phyloP scores from a whole-genome alignment of 1,140 invertebrate genomes.

The Formica exsecta region DNA sequence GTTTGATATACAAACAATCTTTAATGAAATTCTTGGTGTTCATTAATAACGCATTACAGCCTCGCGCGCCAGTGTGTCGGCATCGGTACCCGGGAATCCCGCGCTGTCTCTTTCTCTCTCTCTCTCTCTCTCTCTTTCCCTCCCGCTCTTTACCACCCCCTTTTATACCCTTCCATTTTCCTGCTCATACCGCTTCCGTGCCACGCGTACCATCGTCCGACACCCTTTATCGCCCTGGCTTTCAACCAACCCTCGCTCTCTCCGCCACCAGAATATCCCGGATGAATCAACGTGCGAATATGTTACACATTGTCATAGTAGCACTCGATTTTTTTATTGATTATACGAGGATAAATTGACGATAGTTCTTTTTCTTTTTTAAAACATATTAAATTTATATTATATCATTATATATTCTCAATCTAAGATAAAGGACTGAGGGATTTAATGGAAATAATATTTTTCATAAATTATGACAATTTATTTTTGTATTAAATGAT shows the following conservation, averaged over 20 bases:
- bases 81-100: slow-evolving; percentile 76
- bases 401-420: background rate
- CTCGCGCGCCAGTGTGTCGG: slow-evolving; percentile 77
- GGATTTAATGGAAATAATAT: background rate
- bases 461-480: background rate
- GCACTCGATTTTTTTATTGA: slow-evolving; percentile 21
- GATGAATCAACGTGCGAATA: slow-evolving; percentile 29
- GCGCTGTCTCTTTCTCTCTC: slow-evolving; percentile 27
- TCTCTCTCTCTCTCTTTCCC: slow-evolving; percentile 21
- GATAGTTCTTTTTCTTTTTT: background rate
- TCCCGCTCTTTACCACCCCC: slow-evolving; percentile 12
- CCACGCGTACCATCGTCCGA: slow-evolving; percentile 53
- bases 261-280: background rate
- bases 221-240: slow-evolving; percentile 64
- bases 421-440: background rate
- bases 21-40: slow-evolving; percentile 91
- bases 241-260: slow-evolving; percentile 42
- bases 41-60: slow-evolving; percentile 90
- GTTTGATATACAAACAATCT: slow-evolving; percentile 90
- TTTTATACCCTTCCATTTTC: slow-evolving; percentile 57
- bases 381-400: background rate
- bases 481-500: background rate
- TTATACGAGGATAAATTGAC: background rate
- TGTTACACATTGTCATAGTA: slow-evolving; percentile 10
- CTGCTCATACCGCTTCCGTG: slow-evolving; percentile 49